phyloP scores from a whole-genome alignment of 2,113 vertebrate genomes.

The Grus americana region DNA sequence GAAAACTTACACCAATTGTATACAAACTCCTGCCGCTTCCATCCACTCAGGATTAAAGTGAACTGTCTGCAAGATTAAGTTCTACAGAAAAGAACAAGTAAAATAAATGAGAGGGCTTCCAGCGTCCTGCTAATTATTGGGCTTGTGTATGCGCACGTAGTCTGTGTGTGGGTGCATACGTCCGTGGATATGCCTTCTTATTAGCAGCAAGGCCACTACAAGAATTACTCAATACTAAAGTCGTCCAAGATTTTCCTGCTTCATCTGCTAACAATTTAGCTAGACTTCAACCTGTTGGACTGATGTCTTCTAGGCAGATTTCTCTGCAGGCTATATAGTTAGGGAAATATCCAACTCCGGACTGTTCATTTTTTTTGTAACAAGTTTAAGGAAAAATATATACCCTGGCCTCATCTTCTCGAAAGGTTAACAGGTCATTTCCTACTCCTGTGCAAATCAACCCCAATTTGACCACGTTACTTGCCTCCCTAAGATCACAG shows the following conservation, averaged over 20 bases:
- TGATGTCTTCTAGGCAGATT: neutral
- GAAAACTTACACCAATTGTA: conserved; percentile 49
- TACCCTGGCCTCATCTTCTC: neutral
- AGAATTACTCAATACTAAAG: neutral
- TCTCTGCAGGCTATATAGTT: neutral
- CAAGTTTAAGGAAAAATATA: neutral
- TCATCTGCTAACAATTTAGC: neutral
- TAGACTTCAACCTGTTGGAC: neutral
- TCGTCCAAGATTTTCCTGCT: neutral
- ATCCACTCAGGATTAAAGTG: neutral
- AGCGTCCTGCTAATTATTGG: conserved; percentile 3
- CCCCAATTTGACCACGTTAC: neutral
- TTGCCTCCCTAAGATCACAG: neutral
- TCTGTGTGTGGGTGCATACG: neutral
- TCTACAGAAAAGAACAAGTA: conserved; percentile 5
- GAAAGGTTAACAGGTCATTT: neutral
- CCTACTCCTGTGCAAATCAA: neutral
- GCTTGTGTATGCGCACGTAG: neutral
- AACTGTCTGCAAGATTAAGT: conserved; percentile 49
- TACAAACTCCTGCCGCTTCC: conserved; percentile 33
- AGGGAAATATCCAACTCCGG: neutral
- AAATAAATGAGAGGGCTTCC: conserved; percentile 32
- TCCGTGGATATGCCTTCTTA: neutral
- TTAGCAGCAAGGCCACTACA: neutral
- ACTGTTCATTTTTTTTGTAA: neutral